A percentile compares a stretch with the other conserved stretches of the same genome.
Conservation (phyloP, 2,888 invertebrate genomes). For the Aphodius granarius region DNA sequence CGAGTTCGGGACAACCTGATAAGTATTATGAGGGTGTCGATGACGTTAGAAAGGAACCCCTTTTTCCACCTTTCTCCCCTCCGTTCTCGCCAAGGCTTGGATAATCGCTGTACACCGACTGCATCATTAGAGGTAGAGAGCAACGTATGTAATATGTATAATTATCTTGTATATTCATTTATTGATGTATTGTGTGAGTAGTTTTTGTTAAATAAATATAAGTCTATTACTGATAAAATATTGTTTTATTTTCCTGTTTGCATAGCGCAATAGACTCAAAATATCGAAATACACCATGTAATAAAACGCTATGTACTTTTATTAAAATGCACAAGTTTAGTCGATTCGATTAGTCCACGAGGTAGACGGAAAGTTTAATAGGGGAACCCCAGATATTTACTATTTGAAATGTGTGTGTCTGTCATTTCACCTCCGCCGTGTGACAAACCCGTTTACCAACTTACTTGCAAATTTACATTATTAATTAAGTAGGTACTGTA, state of each 20-base stretch:
- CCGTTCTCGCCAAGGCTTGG: slow-evolving; percentile 24
- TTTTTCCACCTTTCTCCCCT: slow-evolving; percentile 19
- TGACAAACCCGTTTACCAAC: too few relatives aligned
- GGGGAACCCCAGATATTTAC: too few relatives aligned
- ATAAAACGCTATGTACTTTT: too few relatives aligned
- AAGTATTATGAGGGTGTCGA: slow-evolving; percentile 17
- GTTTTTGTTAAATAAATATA: not conserved
- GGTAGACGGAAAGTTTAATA: too few relatives aligned
- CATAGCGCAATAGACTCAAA: too few relatives aligned
- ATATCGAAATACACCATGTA: too few relatives aligned
- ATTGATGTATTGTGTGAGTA: not conserved
- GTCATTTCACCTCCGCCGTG: too few relatives aligned
- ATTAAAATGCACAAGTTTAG: too few relatives aligned
- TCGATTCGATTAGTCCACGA: too few relatives aligned
- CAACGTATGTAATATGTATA: not conserved
- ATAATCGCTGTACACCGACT: slow-evolving; percentile 4
- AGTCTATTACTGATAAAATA: not conserved
- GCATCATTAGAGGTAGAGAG: not conserved
- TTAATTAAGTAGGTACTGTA: too few relatives aligned
- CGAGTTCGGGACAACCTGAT: slow-evolving; percentile 4
- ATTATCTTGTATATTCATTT: not conserved
- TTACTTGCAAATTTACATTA: too few relatives aligned
- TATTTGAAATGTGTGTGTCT: too few relatives aligned
- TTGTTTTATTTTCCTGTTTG: not conserved
- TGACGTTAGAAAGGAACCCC: slow-evolving; percentile 12